These are phyloP conservation scores for Ips typographus DNA, from an alignment of 1,140 invertebrate genomes.

Conservation along the genomic window DNA sequence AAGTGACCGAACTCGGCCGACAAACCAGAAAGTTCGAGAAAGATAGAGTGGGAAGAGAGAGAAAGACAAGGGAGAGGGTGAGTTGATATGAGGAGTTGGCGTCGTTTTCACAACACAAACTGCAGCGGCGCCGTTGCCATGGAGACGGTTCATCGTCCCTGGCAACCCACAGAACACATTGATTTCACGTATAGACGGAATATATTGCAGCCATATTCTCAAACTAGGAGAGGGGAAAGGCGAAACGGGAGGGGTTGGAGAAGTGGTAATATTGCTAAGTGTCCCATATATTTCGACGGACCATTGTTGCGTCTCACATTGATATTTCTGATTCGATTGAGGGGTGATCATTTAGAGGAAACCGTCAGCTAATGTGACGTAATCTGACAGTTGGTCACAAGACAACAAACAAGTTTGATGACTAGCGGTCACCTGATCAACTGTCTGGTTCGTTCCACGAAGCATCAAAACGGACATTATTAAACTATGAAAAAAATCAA, in stretches of 20 bases:
- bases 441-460: no score
- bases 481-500: no score
- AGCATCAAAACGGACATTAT: no score
- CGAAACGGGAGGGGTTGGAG: slow-evolving; percentile 14
- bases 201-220: slow-evolving; percentile 51
- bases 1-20: slow-evolving; percentile 5
- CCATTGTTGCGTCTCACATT: slow-evolving; percentile 48
- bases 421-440: no score
- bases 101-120: slow-evolving; percentile 20
- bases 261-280: slow-evolving; percentile 47
- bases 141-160: slow-evolving; percentile 42
- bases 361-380: no score
- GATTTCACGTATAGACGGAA: slow-evolving; percentile 54
- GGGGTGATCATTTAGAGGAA: no score
- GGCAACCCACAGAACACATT: slow-evolving; percentile 50
- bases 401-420: no score
- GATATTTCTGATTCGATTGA: slow-evolving; percentile 41
- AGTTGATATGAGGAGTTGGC: slow-evolving; percentile 19
- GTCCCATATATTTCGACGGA: slow-evolving; percentile 46
- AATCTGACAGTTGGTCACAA: no score
- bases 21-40: slow-evolving; percentile 9
- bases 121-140: slow-evolving; percentile 42
- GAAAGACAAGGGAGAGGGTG: background rate
- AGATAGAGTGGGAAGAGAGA: slow-evolving; percentile 7
- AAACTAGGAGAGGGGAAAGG: slow-evolving; percentile 17